Conservation (phyloP, 2,797 vertebrate genomes). For the Numenius phaeopus region DNA sequence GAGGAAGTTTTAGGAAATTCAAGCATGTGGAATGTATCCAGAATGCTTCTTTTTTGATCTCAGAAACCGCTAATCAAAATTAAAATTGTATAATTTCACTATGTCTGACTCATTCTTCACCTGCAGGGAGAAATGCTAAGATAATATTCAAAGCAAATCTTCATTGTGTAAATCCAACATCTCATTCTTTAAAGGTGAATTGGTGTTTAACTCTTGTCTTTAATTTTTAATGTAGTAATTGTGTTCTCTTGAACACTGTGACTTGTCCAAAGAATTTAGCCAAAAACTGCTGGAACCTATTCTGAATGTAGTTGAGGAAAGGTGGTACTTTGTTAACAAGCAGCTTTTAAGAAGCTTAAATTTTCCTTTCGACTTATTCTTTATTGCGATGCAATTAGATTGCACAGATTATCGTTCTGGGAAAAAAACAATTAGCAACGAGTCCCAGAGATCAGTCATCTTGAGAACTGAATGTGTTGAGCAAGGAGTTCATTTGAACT, state of each 20-base stretch:
- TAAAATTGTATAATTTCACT: conserved; percentile 14
- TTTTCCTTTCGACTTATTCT: neutral
- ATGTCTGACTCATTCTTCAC: conserved; percentile 8
- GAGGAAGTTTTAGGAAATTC: conserved; percentile 30
- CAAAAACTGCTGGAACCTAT: neutral
- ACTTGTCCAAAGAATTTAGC: neutral
- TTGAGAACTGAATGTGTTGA: neutral
- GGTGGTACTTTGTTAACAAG: neutral
- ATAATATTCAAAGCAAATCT: neutral
- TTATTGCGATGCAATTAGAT: neutral
- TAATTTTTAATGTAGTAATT: neutral
- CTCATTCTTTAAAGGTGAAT: neutral
- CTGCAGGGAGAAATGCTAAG: neutral
- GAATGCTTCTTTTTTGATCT: conserved; percentile 19
- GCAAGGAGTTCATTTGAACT: neutral
- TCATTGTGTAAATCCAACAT: neutral
- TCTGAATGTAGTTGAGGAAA: neutral
- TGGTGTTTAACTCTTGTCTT: neutral
- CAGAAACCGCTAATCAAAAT: neutral
- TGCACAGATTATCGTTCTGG: neutral
- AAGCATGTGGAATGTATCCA: neutral
- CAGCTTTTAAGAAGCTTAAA: neutral
- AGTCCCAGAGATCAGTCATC: neutral
- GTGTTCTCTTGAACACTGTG: neutral
- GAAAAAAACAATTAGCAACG: neutral